These are phyloP conservation scores for Nasonia longicornis DNA, from an alignment of 1,140 invertebrate genomes.

Conservation along the genomic window DNA sequence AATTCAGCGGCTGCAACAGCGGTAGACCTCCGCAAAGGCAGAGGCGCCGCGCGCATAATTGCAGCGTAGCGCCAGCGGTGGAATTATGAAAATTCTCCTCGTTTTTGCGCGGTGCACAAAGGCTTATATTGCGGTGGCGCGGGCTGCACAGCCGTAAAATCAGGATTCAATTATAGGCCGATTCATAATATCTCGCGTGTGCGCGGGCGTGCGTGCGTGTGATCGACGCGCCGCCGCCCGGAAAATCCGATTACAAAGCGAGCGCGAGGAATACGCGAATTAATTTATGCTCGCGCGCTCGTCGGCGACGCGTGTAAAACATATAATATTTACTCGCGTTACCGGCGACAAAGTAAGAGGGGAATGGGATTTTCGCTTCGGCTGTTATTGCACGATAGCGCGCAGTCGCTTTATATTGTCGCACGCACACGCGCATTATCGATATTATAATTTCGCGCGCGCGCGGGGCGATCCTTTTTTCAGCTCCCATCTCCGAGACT, in stretches of 20 bases:
- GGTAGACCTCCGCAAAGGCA: neutral
- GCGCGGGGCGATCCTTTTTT: too few species aligned
- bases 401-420: too few species aligned
- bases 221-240: neutral
- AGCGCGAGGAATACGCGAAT: neutral
- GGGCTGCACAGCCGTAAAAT: neutral
- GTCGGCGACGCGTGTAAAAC: neutral
- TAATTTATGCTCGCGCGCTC: neutral
- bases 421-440: too few species aligned
- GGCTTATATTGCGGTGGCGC: neutral
- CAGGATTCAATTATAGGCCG: slow-evolving; percentile 3
- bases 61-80: too few species aligned
- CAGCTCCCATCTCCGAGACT: too few species aligned
- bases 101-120: neutral
- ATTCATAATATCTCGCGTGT: slow-evolving; percentile 7
- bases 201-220: too few species aligned
- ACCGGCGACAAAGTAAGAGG: neutral
- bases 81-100: neutral
- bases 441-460: too few species aligned
- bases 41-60: neutral
- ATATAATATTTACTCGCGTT: neutral
- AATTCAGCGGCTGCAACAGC: neutral
- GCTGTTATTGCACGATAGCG: too few species aligned
- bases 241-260: slow-evolving; percentile 18
- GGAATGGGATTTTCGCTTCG: too few species aligned